Evolutionary conservation across 2,888 invertebrate genomes (phyloP).

Genomic region (Ochropleura leucogaster): DNA sequence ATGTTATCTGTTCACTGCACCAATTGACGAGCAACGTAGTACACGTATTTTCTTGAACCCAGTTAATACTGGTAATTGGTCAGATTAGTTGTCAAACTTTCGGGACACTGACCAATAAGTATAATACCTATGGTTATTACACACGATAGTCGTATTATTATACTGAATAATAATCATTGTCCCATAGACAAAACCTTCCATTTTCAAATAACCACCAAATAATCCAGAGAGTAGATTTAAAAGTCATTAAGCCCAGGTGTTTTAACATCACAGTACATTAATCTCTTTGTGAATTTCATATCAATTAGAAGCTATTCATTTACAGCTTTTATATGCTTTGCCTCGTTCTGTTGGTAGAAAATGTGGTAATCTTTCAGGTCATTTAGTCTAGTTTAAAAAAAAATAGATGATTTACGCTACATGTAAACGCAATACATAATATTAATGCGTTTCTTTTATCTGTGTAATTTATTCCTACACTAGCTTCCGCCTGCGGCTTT

Average conservation of each 20-base stretch:
- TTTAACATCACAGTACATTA: slow-evolving; percentile 50
- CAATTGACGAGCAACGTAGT: no score
- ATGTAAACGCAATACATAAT: no score
- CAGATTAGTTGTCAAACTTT: no score
- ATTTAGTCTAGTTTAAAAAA: slow-evolving; percentile 7
- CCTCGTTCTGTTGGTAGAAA: slow-evolving; percentile 3
- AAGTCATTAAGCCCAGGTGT: slow-evolving; percentile 59
- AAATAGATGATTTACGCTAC: background rate
- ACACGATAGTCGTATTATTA: no score
- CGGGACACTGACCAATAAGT: no score
- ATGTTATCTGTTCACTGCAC: no score
- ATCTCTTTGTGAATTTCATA: slow-evolving; percentile 48
- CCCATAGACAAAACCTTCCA: background rate
- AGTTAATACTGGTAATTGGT: no score
- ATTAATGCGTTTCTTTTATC: background rate
- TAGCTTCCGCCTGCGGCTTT: no score
- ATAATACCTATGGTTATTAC: no score
- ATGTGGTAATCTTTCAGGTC: background rate
- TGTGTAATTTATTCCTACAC: no score
- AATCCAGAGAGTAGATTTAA: slow-evolving; percentile 20
- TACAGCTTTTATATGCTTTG: background rate
- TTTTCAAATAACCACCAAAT: slow-evolving; percentile 3
- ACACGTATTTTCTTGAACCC: no score
- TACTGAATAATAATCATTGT: background rate
- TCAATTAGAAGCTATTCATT: slow-evolving; percentile 49